Evolutionary conservation across 2,888 invertebrate species (phyloP), one percentile per base, ranked within the genome.

Genomic region (Aleiodes alternator): DNA sequence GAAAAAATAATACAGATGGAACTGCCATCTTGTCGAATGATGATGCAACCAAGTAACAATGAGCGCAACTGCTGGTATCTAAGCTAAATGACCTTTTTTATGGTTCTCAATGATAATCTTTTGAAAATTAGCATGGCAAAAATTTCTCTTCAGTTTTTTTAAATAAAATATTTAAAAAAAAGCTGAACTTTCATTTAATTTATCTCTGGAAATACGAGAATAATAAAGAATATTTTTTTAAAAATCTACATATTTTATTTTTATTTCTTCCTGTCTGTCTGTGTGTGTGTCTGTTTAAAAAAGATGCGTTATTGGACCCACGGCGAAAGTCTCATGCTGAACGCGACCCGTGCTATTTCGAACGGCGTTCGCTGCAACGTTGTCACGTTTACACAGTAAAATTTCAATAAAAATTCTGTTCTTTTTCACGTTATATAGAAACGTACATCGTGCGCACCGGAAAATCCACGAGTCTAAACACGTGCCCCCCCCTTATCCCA

Each of bases 331-430:
- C 80, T 82, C 80, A 78, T 59, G 50, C 70, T 73, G 50, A 82
- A 82, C 81, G 81, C 81, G 81, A 81, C 79, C 78, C 82, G 83
- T 84, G 85, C 86, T 85, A 85, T 85, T 86, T 84, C 85, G 85
- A 86, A 86, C 85, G 80, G 73, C 74, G 76, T 74, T 23, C 23
- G 23, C 53, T 72, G 80, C 86, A 61, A 75, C 80, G 86, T 86
- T 86, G 86, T 81, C 86, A 72, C 72, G 69, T 70, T 81, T 73
- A 66, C 69, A 38, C 74, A 66, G n/a, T 23, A 7, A 76, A 66
- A 38, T 23, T 8, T 1, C 14, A 48, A 23, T 1, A 23, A 23
- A 23, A 64, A 64, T 48, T 61, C 29, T 61, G 29, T 51, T 23
- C 23, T 23, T 11, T 23, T 55, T 38, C 34, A 61, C 55, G 50